phyloP scores from a whole-genome alignment of 2,797 vertebrate species.

The Eupleurogrammus muticus region DNA sequence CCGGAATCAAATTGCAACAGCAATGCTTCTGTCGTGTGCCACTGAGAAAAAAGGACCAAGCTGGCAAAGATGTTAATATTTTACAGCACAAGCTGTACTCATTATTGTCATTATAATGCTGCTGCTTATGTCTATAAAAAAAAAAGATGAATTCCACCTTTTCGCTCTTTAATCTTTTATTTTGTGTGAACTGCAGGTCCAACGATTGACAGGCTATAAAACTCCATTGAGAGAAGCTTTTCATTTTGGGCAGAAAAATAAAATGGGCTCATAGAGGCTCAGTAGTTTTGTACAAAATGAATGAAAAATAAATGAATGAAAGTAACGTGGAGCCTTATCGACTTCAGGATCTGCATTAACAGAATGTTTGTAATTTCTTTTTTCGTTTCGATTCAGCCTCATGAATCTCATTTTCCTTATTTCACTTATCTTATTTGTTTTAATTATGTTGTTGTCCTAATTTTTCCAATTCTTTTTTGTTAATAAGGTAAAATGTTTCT shows the following conservation, averaged over 20 bases:
- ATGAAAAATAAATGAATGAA: not conserved
- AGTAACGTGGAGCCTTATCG: not conserved
- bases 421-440: constrained; percentile 9
- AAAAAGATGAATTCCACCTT: too few species aligned
- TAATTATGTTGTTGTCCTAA: not conserved
- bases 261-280: not conserved
- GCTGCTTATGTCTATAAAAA: not conserved
- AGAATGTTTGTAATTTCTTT: not conserved
- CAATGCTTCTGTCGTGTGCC: too few species aligned
- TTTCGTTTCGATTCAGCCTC: not conserved
- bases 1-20: too few species aligned
- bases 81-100: not conserved
- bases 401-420: constrained; percentile 5
- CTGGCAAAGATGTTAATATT: not conserved
- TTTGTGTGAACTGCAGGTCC: not conserved
- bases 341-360: not conserved
- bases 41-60: too few species aligned
- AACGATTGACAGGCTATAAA: not conserved
- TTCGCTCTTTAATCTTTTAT: not conserved
- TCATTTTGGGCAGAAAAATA: constrained; percentile 10
- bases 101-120: not conserved
- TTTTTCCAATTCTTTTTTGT: not conserved
- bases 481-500: not conserved
- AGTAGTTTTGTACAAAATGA: not conserved
- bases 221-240: not conserved